Evolutionary conservation across 1,140 invertebrate genomes (phyloP).

Genomic region (Bombus sylvicola): DNA sequence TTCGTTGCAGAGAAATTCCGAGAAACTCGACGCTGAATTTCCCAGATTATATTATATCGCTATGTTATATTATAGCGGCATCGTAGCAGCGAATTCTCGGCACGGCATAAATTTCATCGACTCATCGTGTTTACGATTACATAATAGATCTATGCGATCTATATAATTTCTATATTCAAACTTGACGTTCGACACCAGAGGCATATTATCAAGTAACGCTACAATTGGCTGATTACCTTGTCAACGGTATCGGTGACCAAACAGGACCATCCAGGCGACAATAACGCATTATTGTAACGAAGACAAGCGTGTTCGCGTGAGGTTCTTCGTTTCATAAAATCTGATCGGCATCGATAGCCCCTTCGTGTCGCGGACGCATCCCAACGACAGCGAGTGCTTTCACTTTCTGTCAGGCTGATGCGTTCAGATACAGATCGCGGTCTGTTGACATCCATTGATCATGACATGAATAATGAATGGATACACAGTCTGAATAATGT

Average conservation of each 20-base stretch:
- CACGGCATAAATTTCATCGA: not conserved
- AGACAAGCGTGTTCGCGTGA: not conserved
- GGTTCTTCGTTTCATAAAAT: slow-evolving; percentile 27
- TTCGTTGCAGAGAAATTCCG: not conserved
- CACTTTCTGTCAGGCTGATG: slow-evolving; percentile 62
- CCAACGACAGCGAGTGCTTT: slow-evolving; percentile 46
- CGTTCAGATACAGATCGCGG: slow-evolving; percentile 71
- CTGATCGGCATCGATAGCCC: not conserved
- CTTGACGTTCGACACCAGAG: too few relatives aligned
- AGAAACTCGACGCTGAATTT: too few relatives aligned
- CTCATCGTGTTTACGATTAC: not conserved
- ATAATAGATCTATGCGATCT: not conserved
- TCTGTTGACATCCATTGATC: slow-evolving; percentile 76
- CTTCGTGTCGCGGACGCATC: not conserved
- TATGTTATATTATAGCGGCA: too few relatives aligned
- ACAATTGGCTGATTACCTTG: slow-evolving; percentile 18
- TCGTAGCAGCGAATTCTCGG: not conserved
- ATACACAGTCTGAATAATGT: slow-evolving; percentile 75
- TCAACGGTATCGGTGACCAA: not conserved
- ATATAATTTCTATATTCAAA: not conserved
- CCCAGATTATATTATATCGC: too few relatives aligned
- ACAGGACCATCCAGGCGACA: not conserved
- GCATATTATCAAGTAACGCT: not conserved
- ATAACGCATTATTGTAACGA: not conserved
- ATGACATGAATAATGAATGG: slow-evolving; percentile 77